Evolutionary conservation across 2,113 vertebrate genomes (phyloP), one percentile per base, ranked within the genome.

Genomic region (Leuciscus idus): DNA sequence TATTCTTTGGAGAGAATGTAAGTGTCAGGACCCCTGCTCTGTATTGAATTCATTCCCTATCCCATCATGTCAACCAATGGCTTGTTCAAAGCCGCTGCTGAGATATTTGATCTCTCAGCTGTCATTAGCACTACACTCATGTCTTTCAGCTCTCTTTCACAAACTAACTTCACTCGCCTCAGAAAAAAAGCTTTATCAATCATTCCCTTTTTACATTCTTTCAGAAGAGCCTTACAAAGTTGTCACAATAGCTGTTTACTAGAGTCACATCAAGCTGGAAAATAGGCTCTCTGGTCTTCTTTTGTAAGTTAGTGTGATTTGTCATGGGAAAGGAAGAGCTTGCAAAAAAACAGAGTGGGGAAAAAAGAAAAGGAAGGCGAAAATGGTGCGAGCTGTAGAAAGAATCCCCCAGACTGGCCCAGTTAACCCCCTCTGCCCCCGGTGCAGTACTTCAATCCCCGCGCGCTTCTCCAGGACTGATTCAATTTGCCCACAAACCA

Each of bases 321-420:
- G 84, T 85, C 75, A 78, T 79, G 61, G 66, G 61, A 66, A 70
- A 36, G 73, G 68, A 12, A 70, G 72, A 68, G 84, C 12, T 33
- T 82, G 70, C 13, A 57, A 15, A 78, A 75, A 76, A 76, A 50
- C 15, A 30, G 61, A 62, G 26, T 12, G 57, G 39, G 59, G 46
- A n/a, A 66, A 61, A 75, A 48, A 50, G 50, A 52, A 82, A 52
- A 80, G 64, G 23, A 78, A n/a, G 6, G 28, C 3, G 1, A 77
- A 82, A 82, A 82, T 64, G 72, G 57, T 85, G 83, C 76, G 55
- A 83, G 84, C 72, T 83, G 73, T 75, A 87, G 75, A 66, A 84
- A 88, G 87, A 90, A 91, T 90, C 88, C 90, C 90, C 89, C 80
- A 88, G 89, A 85, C 89, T 89, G 87, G 82, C 78, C 87, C 88